Conservation (phyloP, 2,113 vertebrate genomes). For the Oryctolagus cuniculus region mOryCun1.1 NC_091434.1:99242501-99243000, state of each 20-base stretch:
- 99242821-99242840: not conserved
- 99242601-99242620: not conserved
- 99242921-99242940: not conserved
- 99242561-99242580: not conserved
- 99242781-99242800: not conserved
- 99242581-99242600: not conserved
- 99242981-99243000: not conserved
- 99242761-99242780: not conserved
- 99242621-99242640: not conserved
- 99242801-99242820: not conserved
- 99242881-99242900: not conserved
- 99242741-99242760: conserved; percentile 6
- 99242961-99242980: not conserved
- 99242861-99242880: not conserved
- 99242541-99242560: not conserved
- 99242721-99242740: not conserved
- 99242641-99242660: not conserved
- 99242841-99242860: not conserved
- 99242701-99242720: not conserved
- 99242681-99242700: not conserved
- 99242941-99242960: not conserved
- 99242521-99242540: not conserved
- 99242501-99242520: not conserved
- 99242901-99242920: not conserved
- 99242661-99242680: conserved; percentile 7